These are phyloP conservation scores for Oreohelix idahoensis DNA, from an alignment of 1,140 invertebrate genomes.

Conservation along the genomic window DNA sequence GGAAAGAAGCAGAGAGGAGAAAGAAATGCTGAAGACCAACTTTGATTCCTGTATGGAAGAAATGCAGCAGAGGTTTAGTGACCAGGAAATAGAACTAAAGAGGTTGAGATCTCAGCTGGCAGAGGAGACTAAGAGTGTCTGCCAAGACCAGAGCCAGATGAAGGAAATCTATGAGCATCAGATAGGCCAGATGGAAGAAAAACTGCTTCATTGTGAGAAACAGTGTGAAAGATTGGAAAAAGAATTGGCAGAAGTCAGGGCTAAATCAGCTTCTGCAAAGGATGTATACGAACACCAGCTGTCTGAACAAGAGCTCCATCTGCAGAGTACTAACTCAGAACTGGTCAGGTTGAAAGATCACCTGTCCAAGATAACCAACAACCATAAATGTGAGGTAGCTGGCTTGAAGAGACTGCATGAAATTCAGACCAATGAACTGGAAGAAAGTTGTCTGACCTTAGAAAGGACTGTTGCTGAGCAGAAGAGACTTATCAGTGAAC, in stretches of 20 bases:
- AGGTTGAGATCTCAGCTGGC: slow-evolving; percentile 37
- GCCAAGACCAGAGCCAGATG: slow-evolving; percentile 44
- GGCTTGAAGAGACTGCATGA: slow-evolving; percentile 43
- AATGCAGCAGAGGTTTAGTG: slow-evolving; percentile 39
- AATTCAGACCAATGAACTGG: slow-evolving; percentile 43
- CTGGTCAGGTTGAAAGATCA: slow-evolving; percentile 39
- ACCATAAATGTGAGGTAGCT: slow-evolving; percentile 41
- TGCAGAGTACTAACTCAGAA: slow-evolving; percentile 41
- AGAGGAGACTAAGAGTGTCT: slow-evolving; percentile 38
- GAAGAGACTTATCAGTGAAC: slow-evolving; percentile 36
- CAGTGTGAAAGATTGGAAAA: slow-evolving; percentile 44
- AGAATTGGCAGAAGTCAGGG: slow-evolving; percentile 1
- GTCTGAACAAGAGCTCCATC: slow-evolving; percentile 44
- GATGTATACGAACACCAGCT: slow-evolving; percentile 38
- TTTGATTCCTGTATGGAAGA: slow-evolving; percentile 53
- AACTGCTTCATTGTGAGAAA: slow-evolving; percentile 37
- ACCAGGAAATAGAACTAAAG: slow-evolving; percentile 39
- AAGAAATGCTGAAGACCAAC: slow-evolving; percentile 49
- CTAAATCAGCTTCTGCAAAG: slow-evolving; percentile 37
- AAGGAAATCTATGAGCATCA: slow-evolving; percentile 48
- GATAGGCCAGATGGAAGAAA: slow-evolving; percentile 47
- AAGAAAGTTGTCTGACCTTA: slow-evolving; percentile 42
- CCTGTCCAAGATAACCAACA: slow-evolving; percentile 30
- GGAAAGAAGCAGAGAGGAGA: slow-evolving; percentile 42
- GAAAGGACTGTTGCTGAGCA: slow-evolving; percentile 35